Percentiles rank a stretch among this genome's conserved stretches.
Evolutionary conservation across 1,140 invertebrate genomes (phyloP).

Genomic region (Heliconius melpomene): DNA sequence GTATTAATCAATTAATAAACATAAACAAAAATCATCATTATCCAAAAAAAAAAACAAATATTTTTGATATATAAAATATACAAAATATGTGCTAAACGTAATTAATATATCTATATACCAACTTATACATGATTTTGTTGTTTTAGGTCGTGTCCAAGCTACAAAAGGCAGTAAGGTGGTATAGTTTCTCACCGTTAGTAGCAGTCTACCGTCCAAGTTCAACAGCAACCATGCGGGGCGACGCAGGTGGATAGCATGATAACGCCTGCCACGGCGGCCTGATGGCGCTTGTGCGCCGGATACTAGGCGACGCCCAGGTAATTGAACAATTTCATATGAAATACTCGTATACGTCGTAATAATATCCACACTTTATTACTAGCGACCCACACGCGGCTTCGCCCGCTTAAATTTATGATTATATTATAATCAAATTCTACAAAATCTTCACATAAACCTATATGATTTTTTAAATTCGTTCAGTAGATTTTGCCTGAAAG

Average conservation of each 20-base stretch:
- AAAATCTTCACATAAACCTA: too few species aligned
- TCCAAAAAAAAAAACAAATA: too few species aligned
- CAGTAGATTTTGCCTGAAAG: too few species aligned
- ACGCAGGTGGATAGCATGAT: slow-evolving; percentile 77
- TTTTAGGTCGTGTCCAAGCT: slow-evolving; percentile 36
- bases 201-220: slow-evolving; percentile 21
- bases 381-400: too few species aligned
- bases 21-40: too few species aligned
- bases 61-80: too few species aligned
- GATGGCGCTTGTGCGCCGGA: slow-evolving; percentile 81
- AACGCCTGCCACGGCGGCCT: slow-evolving; percentile 73
- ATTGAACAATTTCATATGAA: slow-evolving; percentile 8
- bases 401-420: too few species aligned
- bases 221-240: slow-evolving; percentile 48
- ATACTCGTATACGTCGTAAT: not conserved
- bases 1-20: too few species aligned
- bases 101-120: too few species aligned
- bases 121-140: slow-evolving; percentile 22
- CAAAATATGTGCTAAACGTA: too few species aligned
- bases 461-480: too few species aligned
- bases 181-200: slow-evolving; percentile 51
- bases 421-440: too few species aligned
- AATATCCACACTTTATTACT: not conserved
- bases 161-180: slow-evolving; percentile 45
- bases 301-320: slow-evolving; percentile 81